Conservation (phyloP, 2,888 invertebrate species). For the Magallana nippona region DNA sequence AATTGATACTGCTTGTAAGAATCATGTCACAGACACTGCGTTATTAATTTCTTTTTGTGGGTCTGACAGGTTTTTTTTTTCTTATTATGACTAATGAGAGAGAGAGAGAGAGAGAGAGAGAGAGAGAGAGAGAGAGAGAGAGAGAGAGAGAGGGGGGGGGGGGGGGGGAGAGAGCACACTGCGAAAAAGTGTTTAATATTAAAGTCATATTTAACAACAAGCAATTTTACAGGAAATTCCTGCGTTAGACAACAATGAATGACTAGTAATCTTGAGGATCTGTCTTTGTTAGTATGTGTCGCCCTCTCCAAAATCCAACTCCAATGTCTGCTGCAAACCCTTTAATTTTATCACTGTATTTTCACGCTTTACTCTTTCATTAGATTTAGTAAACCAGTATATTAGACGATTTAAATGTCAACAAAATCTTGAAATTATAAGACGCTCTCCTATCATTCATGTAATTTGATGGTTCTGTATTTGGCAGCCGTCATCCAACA, state of each 20-base stretch:
- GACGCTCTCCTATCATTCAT: neutral
- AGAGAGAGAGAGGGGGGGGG: neutral
- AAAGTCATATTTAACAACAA: no score
- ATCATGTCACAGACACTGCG: neutral
- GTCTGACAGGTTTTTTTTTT: neutral
- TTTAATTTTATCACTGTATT: neutral
- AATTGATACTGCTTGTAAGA: neutral
- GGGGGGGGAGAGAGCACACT: no score
- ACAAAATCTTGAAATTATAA: conserved; percentile 26
- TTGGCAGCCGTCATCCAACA: neutral
- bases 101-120: conserved; percentile 11
- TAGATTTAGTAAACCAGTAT: conserved; percentile 11
- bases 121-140: conserved; percentile 26
- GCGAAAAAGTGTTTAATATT: no score
- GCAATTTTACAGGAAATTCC: no score
- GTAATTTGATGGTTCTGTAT: conserved; percentile 15
- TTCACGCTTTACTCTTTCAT: neutral
- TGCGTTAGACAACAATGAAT: no score
- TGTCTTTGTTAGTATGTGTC: neutral
- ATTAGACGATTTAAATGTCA: conserved; percentile 47
- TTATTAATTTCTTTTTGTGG: neutral
- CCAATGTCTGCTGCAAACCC: conserved; percentile 2
- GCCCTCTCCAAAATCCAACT: neutral
- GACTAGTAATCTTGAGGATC: neutral
- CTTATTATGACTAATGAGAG: neutral